Conservation (phyloP, 2,797 vertebrate species). For the Denticeps clupeoides region DNA sequence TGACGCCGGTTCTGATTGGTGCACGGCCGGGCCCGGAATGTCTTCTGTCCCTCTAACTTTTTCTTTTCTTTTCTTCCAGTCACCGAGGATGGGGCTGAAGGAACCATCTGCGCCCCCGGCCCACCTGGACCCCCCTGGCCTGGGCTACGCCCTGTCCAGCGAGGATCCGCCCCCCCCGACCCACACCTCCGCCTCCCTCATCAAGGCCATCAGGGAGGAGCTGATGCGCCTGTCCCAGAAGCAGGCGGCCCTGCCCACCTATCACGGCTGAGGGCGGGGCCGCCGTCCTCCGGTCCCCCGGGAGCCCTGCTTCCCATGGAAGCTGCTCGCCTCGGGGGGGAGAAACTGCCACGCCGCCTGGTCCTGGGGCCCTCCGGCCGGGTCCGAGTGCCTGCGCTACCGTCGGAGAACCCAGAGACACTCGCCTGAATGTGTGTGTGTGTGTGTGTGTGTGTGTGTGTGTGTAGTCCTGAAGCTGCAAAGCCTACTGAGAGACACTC, state of each 20-base stretch:
- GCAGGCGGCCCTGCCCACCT: conserved; percentile 77
- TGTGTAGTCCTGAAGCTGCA: no score
- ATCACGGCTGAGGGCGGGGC: conserved; percentile 77
- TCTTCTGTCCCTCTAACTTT: not conserved
- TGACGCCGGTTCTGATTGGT: not conserved
- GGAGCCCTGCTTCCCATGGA: conserved; percentile 63
- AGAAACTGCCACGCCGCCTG: no score
- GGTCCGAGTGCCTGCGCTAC: no score
- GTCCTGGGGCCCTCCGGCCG: no score
- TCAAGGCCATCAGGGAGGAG: conserved; percentile 97
- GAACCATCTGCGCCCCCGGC: conserved; percentile 71
- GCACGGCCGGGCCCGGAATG: no score
- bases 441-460: no score
- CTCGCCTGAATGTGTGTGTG: no score
- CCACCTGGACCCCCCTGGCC: conserved; percentile 62
- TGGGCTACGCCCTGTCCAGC: conserved; percentile 64
- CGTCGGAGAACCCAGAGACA: no score
- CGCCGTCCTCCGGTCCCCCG: not conserved
- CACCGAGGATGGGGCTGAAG: conserved; percentile 68
- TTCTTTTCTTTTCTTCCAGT: conserved; percentile 70
- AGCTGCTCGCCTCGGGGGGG: conserved; percentile 37
- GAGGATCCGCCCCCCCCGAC: conserved; percentile 75
- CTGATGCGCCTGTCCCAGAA: conserved; percentile 94
- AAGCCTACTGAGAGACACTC: no score
- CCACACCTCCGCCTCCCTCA: conserved; percentile 92